A percentile compares a stretch with the other conserved stretches of the same genome.
These are phyloP conservation scores for Cistogaster globosa DNA, from an alignment of 2,888 invertebrate genomes.

Conservation along the genomic window DNA sequence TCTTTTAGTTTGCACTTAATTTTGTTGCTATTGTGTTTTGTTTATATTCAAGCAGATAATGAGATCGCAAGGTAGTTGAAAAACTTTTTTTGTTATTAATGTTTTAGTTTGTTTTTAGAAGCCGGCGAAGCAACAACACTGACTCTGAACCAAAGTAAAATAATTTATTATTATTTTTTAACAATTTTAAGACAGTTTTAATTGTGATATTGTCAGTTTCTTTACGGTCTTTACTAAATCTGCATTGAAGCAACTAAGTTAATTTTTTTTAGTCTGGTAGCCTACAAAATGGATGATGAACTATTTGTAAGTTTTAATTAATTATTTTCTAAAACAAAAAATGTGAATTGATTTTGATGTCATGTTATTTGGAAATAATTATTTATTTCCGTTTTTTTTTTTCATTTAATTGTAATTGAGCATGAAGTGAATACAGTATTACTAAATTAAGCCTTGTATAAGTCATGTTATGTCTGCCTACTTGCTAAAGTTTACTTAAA, in stretches of 20 bases:
- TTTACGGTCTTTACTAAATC: neutral
- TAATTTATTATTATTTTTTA: neutral
- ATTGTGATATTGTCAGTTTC: slow-evolving; percentile 35
- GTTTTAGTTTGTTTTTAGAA: slow-evolving; percentile 78
- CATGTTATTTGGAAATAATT: slow-evolving; percentile 17
- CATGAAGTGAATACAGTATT: neutral
- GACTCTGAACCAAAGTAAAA: neutral
- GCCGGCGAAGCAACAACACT: slow-evolving; percentile 77
- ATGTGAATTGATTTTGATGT: slow-evolving; percentile 1
- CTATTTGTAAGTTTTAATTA: slow-evolving; percentile 57
- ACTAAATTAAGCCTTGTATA: slow-evolving; percentile 14
- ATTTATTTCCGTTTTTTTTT: slow-evolving; percentile 36
- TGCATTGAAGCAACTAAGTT: neutral
- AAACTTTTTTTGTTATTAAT: slow-evolving; percentile 68
- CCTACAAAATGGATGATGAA: slow-evolving; percentile 61
- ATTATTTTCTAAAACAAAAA: slow-evolving; percentile 18
- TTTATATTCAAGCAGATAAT: too few species aligned
- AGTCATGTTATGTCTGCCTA: neutral
- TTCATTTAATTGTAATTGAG: slow-evolving; percentile 6
- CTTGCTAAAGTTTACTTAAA: neutral
- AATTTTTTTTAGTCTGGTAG: neutral
- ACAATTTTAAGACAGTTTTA: neutral
- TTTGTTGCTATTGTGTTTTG: too few species aligned
- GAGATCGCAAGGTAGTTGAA: slow-evolving; percentile 61
- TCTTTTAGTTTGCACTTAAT: too few species aligned